phyloP scores from a whole-genome alignment of 2,113 vertebrate species.

The Cryptomyrus ogoouensis region DNA sequence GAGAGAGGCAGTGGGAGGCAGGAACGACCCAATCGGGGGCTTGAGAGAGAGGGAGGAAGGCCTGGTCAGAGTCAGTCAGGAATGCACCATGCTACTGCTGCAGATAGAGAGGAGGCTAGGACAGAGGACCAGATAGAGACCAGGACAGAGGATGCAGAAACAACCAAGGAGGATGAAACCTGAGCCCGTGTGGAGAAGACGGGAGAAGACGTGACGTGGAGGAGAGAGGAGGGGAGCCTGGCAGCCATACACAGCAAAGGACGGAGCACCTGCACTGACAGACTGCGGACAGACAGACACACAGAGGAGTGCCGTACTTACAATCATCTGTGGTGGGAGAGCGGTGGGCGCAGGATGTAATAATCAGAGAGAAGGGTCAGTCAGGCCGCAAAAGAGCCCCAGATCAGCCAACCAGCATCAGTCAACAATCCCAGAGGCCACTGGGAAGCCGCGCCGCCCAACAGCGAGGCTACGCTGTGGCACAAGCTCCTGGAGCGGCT shows the following conservation, averaged over 20 bases:
- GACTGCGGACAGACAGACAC: conserved; percentile 84
- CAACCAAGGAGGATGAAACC: conserved; percentile 35
- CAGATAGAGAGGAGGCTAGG: conserved; percentile 11
- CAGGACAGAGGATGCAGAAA: conserved; percentile 35
- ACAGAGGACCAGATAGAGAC: conserved; percentile 44
- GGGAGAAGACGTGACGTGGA: conserved; percentile 39
- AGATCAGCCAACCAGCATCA: conserved; percentile 52
- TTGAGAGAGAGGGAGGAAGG: not conserved
- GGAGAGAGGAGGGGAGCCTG: conserved; percentile 42
- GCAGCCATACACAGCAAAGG: conserved; percentile 77
- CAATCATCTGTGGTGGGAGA: conserved; percentile 92
- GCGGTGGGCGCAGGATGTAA: conserved; percentile 69
- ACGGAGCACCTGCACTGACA: conserved; percentile 67
- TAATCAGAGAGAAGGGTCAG: conserved; percentile 73
- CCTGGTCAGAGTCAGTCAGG: conserved; percentile 55
- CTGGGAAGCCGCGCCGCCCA: not conserved
- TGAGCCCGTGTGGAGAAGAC: not conserved
- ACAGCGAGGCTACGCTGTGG: not conserved
- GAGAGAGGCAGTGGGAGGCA: conserved; percentile 19
- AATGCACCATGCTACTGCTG: conserved; percentile 71
- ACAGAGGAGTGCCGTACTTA: conserved; percentile 93
- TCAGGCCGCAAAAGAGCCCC: conserved; percentile 69
- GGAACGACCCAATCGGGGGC: conserved; percentile 26
- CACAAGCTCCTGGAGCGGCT: not conserved
- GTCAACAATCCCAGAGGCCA: conserved; percentile 29